Base-by-base conservation (phyloP, 2,888 invertebrate species). In the Meteorus colon region DNA sequence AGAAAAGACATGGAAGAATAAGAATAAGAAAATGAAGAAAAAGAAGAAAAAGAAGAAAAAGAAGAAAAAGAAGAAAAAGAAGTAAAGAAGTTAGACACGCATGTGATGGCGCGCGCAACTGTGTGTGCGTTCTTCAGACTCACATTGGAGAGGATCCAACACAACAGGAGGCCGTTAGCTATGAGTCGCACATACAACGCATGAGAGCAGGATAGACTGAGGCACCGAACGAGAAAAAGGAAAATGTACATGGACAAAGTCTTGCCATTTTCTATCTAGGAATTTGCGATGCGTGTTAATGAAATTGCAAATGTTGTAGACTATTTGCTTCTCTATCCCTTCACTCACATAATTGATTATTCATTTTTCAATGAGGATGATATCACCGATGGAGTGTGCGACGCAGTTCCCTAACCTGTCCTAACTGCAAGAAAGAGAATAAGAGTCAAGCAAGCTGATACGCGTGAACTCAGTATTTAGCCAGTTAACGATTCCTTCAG, bases 101-200 rank as follows among this genome's bases (percentile, higher is more conserved):
- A 59, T 55, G 51, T 70, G 51, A 70, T 51, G 51, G 69, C 37
- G 69, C 24, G 59, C 59, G 19, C 45, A 55, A 55, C 55, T 19
- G 19, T 19, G n/a, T 63, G 63, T 63, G 67, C 24, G 67, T 48
- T 51, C 51, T 68, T 0, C 10, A 31, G 51, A 51, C 31, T 29
- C 19, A 24, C 66, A 6, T n/a, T 27, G 8, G 16, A 51, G 69
- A 55, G 59, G 37, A 70, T 70, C 24, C 24, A 70, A 70, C 69
- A 34, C 69, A 70, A 70, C 69, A 55, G 69, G 69, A 70, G 69
- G 69, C 69, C 69, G 69, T 70, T 70, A 70, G 31, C 69, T 70
- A 70, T 70, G 59, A 70, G 59, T 34, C 59, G 59, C n/a, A 55
- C 29, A 55, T 29, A 45, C 19, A 16, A 51, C 19, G 41, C 27